Base-by-base conservation (phyloP, 1,140 invertebrate genomes). In the Trichomalopsis sarcophagae region DNA sequence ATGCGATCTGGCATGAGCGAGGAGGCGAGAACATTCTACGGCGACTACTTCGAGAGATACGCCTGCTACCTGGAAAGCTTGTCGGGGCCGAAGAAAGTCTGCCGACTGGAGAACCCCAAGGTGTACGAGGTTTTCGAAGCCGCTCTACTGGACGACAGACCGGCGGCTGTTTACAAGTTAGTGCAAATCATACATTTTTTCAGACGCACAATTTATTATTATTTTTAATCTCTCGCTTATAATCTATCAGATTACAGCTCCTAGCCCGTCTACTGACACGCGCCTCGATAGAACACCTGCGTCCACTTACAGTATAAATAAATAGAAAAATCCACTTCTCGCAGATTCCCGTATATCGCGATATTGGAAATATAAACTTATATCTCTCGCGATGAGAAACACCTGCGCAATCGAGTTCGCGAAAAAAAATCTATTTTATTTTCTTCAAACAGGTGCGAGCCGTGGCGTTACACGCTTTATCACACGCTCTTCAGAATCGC, bases 31-130 rank as follows among this genome's bases (percentile, higher is more conserved):
- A 55, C 84, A 7, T 94, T 94, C 87, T 95, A 96, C 87, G 92
- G 92, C 6, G 88, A 93, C 2, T 95, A 95, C 86, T 95, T 96
- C 80, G 88, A 93, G 30, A 86, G 89, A n/a, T 95, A 95, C 76
- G 92, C 93, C 36, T 85, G 90, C 2, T 95, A 95, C 89, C 89
- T 95, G 14, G 89, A 88, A 36, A 81, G 90, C 2, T 85, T 95
- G 0, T 88, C 91, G 4, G 89, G 89, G 0, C 33, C 79, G 0
- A 73, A 13, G 13, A n/a, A 21, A 1, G 55, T 62, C 13, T 0
- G 23, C 6, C 33, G 0, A 0, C 9, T 86, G 9, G 33, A 33
- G 2, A 83, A 86, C 40, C 47, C 75, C 0, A 71, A 74, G 47
- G 0, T 86, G 0, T 94, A 95, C 84, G 68, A 90, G 4, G 90